phyloP scores from a whole-genome alignment of 2,797 vertebrate species.

The Poliocrania exsul region DNA sequence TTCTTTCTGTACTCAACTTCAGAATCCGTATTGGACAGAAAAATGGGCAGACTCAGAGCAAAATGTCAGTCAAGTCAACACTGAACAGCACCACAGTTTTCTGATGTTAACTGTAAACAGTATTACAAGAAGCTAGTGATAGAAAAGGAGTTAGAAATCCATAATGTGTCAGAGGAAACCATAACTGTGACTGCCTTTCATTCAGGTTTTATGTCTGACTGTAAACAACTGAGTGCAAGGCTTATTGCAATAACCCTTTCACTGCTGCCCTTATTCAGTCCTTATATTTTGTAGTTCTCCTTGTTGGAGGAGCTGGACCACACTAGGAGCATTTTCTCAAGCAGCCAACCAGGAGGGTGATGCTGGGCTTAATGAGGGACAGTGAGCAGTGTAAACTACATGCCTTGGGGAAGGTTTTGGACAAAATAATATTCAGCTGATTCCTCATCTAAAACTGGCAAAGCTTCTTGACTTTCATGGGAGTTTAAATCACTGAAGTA shows the following conservation, averaged over 20 bases:
- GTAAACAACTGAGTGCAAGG: not conserved
- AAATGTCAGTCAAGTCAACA: not conserved
- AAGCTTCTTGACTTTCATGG: not conserved
- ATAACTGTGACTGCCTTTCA: not conserved
- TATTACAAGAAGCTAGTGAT: not conserved
- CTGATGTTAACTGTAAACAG: not conserved
- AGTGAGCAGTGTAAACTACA: not conserved
- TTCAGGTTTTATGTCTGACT: not conserved
- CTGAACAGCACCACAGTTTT: not conserved
- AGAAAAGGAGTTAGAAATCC: not conserved
- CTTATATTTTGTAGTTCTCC: not conserved
- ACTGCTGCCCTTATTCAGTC: not conserved
- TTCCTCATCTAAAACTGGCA: not conserved
- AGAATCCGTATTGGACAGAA: not conserved
- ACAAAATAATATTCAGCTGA: not conserved
- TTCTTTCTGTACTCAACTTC: not conserved
- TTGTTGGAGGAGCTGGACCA: not conserved
- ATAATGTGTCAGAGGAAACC: not conserved
- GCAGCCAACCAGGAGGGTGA: not conserved
- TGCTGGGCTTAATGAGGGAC: not conserved
- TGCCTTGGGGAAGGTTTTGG: not conserved
- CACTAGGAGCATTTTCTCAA: not conserved
- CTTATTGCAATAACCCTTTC: not conserved
- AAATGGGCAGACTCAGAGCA: not conserved
- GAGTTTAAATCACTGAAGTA: not conserved